These are phyloP conservation scores for Albula goreensis DNA, from an alignment of 2,113 vertebrate genomes.

Conservation along the genomic window DNA sequence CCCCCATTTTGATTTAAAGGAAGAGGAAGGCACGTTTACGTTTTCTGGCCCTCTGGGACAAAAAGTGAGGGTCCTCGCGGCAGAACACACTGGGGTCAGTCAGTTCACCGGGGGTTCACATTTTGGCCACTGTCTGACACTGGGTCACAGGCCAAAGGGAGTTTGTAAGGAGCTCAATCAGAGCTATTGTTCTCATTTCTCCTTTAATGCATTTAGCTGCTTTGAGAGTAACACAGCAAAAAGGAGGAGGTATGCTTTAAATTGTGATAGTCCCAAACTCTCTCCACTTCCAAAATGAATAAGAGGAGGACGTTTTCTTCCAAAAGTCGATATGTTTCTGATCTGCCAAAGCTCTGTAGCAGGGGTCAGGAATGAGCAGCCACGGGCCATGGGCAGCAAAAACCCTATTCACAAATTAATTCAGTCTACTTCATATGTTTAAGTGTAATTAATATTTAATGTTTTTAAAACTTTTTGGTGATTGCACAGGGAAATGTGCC, in stretches of 20 bases:
- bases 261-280: neutral
- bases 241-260: neutral
- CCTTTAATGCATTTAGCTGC: neutral
- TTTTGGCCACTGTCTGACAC: neutral
- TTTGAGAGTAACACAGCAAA: neutral
- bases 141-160: neutral
- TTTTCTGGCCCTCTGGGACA: neutral
- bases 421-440: too few species aligned
- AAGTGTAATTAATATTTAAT: too few species aligned
- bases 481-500: too few species aligned
- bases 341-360: neutral
- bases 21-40: neutral
- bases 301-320: neutral
- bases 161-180: neutral
- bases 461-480: too few species aligned
- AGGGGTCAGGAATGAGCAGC: too few species aligned
- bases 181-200: neutral
- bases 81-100: neutral
- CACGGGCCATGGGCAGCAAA: too few species aligned
- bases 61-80: neutral
- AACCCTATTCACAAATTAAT: too few species aligned
- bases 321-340: neutral
- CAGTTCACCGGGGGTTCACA: neutral
- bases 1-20: slow-evolving; percentile 10
- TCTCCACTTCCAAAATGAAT: neutral